Percentiles rank a stretch among this genome's conserved stretches.
Evolutionary conservation across 2,113 vertebrate species (phyloP).

Genomic region (Cyphomyrus plagiostoma): DNA sequence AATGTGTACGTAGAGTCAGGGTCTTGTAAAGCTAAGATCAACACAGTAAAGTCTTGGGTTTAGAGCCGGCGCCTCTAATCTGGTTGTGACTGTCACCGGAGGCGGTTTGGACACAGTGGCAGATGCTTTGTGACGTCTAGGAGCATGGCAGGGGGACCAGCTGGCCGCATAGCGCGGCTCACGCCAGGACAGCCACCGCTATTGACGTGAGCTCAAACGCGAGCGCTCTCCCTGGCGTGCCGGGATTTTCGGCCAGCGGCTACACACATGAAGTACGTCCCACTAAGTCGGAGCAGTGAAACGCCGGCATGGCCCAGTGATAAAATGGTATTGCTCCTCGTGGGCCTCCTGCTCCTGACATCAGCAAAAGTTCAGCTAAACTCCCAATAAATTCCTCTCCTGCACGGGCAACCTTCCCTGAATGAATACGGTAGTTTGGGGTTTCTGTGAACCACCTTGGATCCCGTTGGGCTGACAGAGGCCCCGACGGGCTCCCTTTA

Average conservation of each 20-base stretch:
- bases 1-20: not conserved
- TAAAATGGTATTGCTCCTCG: not conserved
- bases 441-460: not conserved
- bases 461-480: not conserved
- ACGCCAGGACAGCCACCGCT: not conserved
- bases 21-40: conserved; percentile 2
- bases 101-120: not conserved
- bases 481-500: not conserved
- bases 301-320: not conserved
- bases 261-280: not conserved
- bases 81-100: not conserved
- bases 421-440: not conserved
- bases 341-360: not conserved
- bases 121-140: conserved; percentile 13
- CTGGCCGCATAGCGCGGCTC: not conserved
- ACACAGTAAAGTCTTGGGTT: not conserved
- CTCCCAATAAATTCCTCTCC: not conserved
- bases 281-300: not conserved
- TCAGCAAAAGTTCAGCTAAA: not conserved
- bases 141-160: conserved; percentile 6
- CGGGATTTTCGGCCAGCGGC: not conserved
- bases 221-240: not conserved
- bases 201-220: not conserved
- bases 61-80: not conserved
- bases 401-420: not conserved